These are phyloP conservation scores for Mallotus villosus DNA, from an alignment of 2,797 vertebrate genomes.

Conservation along the genomic window DNA sequence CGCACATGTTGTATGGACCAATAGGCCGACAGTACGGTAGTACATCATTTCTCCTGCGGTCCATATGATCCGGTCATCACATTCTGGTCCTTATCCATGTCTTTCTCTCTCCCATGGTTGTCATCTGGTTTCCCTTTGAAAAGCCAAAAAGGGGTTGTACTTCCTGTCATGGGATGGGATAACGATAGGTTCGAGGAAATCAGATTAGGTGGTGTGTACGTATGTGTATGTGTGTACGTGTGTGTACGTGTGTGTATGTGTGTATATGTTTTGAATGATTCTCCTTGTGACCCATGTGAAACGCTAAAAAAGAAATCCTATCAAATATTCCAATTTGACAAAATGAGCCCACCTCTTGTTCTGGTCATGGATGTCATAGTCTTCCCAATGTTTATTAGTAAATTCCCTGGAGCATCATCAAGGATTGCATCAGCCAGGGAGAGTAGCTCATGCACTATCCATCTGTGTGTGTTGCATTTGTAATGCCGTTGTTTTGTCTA, in stretches of 20 bases:
- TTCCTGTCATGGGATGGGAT: slow-evolving; percentile 39
- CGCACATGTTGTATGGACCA: slow-evolving; percentile 1
- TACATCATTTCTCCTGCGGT: background rate
- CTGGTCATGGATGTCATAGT: background rate
- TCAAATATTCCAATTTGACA: too few relatives aligned
- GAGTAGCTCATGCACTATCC: slow-evolving; percentile 7
- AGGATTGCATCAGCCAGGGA: slow-evolving; percentile 39
- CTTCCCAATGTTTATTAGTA: slow-evolving; percentile 48
- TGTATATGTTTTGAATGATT: slow-evolving; percentile 39
- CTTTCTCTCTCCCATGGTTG: slow-evolving; percentile 11
- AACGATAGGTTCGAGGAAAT: slow-evolving; percentile 42
- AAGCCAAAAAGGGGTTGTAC: slow-evolving; percentile 16
- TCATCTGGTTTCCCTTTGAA: slow-evolving; percentile 35
- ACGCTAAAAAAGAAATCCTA: too few relatives aligned
- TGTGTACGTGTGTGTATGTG: background rate
- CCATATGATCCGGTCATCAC: slow-evolving; percentile 5
- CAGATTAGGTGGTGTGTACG: background rate
- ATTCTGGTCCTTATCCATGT: background rate
- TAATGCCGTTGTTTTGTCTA: slow-evolving; percentile 30
- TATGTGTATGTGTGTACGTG: background rate
- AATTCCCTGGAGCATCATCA: slow-evolving; percentile 53
- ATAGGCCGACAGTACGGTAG: background rate
- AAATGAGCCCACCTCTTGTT: background rate
- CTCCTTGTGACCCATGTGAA: slow-evolving; percentile 34
- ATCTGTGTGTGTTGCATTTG: slow-evolving; percentile 11